A percentile compares a stretch with the other conserved stretches of the same genome.
Evolutionary conservation across 2,888 invertebrate genomes (phyloP).

Genomic region (Erebia epiphron): DNA sequence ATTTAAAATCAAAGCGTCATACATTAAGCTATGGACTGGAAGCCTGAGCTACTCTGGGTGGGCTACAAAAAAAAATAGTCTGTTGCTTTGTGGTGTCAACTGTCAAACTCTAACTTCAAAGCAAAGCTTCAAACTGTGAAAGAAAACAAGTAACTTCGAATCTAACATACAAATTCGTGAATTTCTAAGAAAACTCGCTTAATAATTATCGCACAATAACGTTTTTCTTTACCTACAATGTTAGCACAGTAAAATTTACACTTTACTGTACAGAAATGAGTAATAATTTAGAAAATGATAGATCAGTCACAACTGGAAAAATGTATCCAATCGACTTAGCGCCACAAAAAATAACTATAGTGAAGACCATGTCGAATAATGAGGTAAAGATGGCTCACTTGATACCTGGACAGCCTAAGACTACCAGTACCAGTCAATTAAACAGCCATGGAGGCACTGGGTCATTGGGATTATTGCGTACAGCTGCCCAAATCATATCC

Average conservation of each 20-base stretch:
- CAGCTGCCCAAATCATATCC: conserved; percentile 74
- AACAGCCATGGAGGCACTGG: conserved; percentile 61
- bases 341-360: conserved; percentile 79
- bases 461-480: conserved; percentile 71
- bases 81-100: no score
- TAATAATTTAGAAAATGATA: conserved; percentile 80
- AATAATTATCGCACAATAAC: no score
- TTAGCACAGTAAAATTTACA: conserved; percentile 6
- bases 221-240: conserved; percentile 24
- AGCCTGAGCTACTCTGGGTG: no score
- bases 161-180: conserved; percentile 8
- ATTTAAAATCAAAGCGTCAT: no score
- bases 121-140: no score
- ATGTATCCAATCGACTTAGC: conserved; percentile 82
- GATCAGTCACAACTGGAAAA: conserved; percentile 80
- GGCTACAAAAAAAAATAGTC: no score
- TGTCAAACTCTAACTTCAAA: no score
- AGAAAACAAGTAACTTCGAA: no score
- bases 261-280: conserved; percentile 60
- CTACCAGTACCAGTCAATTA: conserved; percentile 64
- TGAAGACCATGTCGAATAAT: conserved; percentile 71
- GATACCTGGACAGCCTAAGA: conserved; percentile 68
- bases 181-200: conserved; percentile 21
- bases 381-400: conserved; percentile 79
- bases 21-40: no score